These are phyloP conservation scores for Blera fallax DNA, from an alignment of 2,888 invertebrate species.

Conservation along the genomic window DNA sequence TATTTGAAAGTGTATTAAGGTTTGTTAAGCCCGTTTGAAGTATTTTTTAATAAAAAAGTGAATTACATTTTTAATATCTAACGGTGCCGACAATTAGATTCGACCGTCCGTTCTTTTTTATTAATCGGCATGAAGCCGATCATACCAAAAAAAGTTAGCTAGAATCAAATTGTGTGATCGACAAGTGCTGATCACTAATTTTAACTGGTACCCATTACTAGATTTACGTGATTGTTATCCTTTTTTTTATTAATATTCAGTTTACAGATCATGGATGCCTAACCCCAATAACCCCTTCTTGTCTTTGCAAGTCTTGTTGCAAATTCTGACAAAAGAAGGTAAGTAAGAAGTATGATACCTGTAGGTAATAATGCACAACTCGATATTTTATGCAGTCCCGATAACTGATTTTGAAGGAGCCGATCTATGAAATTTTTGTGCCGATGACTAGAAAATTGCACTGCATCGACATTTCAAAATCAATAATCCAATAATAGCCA, in stretches of 20 bases:
- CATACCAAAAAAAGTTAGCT: not conserved
- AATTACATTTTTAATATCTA: not conserved
- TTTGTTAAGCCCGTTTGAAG: not conserved
- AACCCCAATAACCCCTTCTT: no score
- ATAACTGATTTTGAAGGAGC: not conserved
- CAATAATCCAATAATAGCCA: not conserved
- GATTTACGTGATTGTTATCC: no score
- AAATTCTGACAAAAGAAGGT: no score
- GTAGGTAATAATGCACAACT: not conserved
- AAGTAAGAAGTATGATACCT: not conserved
- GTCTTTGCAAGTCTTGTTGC: no score
- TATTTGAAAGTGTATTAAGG: not conserved
- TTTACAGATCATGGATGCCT: no score
- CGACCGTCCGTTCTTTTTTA: not conserved
- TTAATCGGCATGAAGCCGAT: not conserved
- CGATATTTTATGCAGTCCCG: not conserved
- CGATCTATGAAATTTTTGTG: not conserved
- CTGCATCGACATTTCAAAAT: not conserved
- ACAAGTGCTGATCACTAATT: no score
- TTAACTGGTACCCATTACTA: no score
- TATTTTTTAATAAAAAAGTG: not conserved
- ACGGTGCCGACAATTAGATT: not conserved
- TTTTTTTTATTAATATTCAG: no score
- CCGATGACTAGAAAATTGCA: not conserved
- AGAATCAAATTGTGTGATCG: not conserved